These are phyloP conservation scores for Nibea coibor DNA, from an alignment of 2,113 vertebrate genomes.

Conservation along the genomic window DNA sequence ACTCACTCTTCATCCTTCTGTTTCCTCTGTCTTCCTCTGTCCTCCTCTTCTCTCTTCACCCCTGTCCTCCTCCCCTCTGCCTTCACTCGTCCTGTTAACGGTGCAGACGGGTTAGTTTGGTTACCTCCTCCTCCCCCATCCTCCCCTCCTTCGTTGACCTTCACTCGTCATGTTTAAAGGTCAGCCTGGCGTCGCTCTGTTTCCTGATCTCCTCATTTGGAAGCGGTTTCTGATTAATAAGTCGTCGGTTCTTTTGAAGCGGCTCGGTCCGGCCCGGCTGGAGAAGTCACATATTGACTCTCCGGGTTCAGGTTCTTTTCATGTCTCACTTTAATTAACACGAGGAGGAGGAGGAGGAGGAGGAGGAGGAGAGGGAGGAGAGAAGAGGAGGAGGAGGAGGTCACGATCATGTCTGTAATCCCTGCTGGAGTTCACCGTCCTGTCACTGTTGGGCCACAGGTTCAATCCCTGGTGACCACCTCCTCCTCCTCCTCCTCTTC, in stretches of 20 bases:
- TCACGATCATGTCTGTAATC: slow-evolving; percentile 35
- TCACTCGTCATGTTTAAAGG: slow-evolving; percentile 66
- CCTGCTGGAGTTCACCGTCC: slow-evolving; percentile 5
- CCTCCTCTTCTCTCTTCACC: no score
- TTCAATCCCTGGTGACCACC: neutral
- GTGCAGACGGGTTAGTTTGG: slow-evolving; percentile 22
- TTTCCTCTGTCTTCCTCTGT: no score
- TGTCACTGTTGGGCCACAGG: neutral
- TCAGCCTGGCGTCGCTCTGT: slow-evolving; percentile 29
- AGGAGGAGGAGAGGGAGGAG: slow-evolving; percentile 48
- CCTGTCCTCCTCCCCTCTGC: neutral
- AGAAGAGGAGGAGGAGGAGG: slow-evolving; percentile 38
- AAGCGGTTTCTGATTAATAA: slow-evolving; percentile 67
- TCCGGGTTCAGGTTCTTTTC: slow-evolving; percentile 67
- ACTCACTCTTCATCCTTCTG: no score
- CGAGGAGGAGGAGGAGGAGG: neutral
- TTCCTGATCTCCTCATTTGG: slow-evolving; percentile 60
- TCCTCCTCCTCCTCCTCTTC: no score
- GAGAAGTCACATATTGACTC: slow-evolving; percentile 75
- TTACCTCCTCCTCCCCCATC: neutral
- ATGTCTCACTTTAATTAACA: slow-evolving; percentile 63
- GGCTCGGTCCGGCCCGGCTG: slow-evolving; percentile 63
- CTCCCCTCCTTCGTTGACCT: slow-evolving; percentile 45
- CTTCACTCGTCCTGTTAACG: slow-evolving; percentile 17
- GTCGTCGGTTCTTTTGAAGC: slow-evolving; percentile 64